Conservation (phyloP, 2,797 vertebrate genomes). For the Mergus octosetaceus region DNA sequence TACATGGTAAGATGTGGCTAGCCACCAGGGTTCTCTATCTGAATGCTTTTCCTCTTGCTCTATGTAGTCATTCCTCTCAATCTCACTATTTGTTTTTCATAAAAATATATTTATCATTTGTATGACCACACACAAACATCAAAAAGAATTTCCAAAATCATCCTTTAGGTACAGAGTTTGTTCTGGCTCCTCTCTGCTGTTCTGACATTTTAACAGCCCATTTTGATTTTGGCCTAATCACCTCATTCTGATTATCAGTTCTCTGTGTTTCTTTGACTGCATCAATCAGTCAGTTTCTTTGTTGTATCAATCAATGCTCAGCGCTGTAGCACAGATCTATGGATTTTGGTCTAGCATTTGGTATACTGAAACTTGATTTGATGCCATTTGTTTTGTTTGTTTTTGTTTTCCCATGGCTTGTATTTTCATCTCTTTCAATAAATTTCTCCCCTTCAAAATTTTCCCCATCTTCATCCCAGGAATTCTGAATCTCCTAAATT, state of each 20-base stretch:
- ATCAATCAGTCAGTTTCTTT: too few relatives aligned
- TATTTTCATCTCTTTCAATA: background rate
- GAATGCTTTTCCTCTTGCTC: background rate
- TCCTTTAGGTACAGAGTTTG: background rate
- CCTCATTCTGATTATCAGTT: background rate
- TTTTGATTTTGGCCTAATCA: background rate
- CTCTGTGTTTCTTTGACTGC: background rate
- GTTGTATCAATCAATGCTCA: background rate
- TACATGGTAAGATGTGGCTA: background rate
- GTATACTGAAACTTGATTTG: background rate
- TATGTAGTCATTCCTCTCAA: background rate
- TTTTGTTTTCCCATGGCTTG: background rate
- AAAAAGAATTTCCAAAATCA: background rate
- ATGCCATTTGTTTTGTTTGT: background rate
- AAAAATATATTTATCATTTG: background rate
- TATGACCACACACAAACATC: background rate
- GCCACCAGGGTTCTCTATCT: background rate
- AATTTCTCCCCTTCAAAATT: background rate
- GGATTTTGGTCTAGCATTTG: background rate
- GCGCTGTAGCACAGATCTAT: background rate
- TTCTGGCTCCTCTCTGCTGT: background rate
- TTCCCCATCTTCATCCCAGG: background rate
- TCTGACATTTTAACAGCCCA: background rate
- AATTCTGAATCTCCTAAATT: background rate
- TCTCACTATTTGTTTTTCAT: background rate